Evolutionary conservation across 1,140 invertebrate genomes (phyloP).

Genomic region (Drosophila pandora): DNA sequence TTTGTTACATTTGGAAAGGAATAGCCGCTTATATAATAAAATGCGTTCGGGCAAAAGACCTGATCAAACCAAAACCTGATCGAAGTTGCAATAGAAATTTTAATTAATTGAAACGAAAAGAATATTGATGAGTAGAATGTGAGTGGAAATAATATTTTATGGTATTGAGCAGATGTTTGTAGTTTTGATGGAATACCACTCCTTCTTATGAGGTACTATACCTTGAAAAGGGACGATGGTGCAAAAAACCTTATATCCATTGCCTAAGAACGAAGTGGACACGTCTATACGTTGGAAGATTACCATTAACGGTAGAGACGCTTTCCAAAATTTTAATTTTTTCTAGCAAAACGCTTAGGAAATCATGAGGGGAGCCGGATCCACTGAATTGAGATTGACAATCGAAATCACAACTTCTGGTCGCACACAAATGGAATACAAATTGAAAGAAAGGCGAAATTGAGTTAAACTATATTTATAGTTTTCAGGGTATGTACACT

Average conservation of each 20-base stretch:
- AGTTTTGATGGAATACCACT: constrained; percentile 20
- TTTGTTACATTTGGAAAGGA: constrained; percentile 51
- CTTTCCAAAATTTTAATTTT: constrained; percentile 52
- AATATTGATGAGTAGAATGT: constrained; percentile 22
- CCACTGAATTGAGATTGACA: constrained; percentile 36
- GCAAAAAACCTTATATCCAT: not conserved
- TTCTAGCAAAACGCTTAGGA: constrained; percentile 58
- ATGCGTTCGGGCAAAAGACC: not conserved
- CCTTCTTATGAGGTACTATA: constrained; percentile 18
- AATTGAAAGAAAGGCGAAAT: constrained; percentile 67
- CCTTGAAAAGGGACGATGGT: no score
- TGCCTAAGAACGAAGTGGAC: not conserved
- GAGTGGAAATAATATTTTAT: not conserved
- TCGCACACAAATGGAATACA: constrained; percentile 65
- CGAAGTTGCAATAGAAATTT: constrained; percentile 22
- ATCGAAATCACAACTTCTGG: constrained; percentile 53
- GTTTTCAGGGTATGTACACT: constrained; percentile 15
- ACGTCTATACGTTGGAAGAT: no score
- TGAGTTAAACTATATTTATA: constrained; percentile 57
- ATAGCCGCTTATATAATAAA: constrained; percentile 30
- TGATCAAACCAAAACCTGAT: not conserved
- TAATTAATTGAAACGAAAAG: constrained; percentile 16
- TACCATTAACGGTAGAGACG: constrained; percentile 21
- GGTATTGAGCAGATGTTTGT: constrained; percentile 5
- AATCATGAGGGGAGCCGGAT: constrained; percentile 15